Percentiles rank a stretch among this genome's conserved stretches.
Conservation (phyloP, 2,888 invertebrate genomes). For the Ectobius pallidus region DNA sequence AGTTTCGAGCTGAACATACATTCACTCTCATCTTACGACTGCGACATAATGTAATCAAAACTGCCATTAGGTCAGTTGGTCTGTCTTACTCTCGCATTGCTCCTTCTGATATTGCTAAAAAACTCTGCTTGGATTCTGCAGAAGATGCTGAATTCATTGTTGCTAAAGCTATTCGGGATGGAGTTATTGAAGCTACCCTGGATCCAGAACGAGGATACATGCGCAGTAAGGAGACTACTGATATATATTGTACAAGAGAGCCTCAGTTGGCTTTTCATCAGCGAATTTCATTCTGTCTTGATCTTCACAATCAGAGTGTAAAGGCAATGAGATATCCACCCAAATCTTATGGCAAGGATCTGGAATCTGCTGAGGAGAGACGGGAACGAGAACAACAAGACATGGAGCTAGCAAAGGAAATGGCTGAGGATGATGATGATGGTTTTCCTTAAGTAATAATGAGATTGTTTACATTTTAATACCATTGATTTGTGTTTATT, state of each 20-base stretch:
- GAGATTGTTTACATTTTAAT: too few species aligned
- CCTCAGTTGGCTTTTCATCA: constrained; percentile 96
- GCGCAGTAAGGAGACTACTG: constrained; percentile 96
- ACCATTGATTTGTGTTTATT: too few species aligned
- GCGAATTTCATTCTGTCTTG: constrained; percentile 95
- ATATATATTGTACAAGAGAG: constrained; percentile 95
- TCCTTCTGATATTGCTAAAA: constrained; percentile 91
- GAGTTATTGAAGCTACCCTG: constrained; percentile 96
- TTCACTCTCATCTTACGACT: constrained; percentile 94
- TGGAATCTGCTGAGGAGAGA: constrained; percentile 96
- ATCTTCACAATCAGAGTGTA: constrained; percentile 98
- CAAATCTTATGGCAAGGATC: constrained; percentile 96
- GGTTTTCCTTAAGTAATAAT: constrained; percentile 43
- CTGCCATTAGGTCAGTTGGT: constrained; percentile 95
- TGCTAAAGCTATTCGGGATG: constrained; percentile 96
- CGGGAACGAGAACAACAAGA: constrained; percentile 97
- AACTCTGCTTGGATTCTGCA: constrained; percentile 90
- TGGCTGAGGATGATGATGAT: constrained; percentile 99
- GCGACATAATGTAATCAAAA: constrained; percentile 98
- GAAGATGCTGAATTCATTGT: constrained; percentile 99
- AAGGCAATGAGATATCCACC: constrained; percentile 99
- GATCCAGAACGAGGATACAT: constrained; percentile 96
- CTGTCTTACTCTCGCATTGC: constrained; percentile 96
- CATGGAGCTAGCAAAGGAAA: constrained; percentile 98
- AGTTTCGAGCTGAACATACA: constrained; percentile 93